These are phyloP conservation scores for Toxonevra muliebris DNA, from an alignment of 2,888 invertebrate genomes.

Conservation along the genomic window DNA sequence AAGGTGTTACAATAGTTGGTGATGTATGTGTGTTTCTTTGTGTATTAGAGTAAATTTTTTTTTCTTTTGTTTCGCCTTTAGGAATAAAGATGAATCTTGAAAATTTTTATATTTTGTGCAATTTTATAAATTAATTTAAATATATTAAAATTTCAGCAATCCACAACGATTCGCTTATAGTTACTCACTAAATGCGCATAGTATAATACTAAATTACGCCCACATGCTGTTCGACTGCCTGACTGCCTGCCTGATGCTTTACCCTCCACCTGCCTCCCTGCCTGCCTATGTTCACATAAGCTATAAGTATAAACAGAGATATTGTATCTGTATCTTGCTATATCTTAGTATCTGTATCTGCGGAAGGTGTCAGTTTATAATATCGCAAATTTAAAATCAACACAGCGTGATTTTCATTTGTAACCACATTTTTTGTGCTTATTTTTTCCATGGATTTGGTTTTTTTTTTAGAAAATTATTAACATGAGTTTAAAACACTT, in stretches of 20 bases:
- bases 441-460: conserved; percentile 2
- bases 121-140: no score
- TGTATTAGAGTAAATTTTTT: neutral
- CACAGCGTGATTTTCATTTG: conserved; percentile 35
- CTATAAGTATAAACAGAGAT: no score
- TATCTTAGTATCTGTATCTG: conserved; percentile 1
- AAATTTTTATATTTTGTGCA: no score
- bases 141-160: no score
- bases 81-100: no score
- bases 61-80: neutral
- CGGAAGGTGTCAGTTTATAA: conserved; percentile 29
- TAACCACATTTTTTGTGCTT: conserved; percentile 20
- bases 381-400: conserved; percentile 27
- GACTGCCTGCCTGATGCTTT: neutral
- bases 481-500: conserved; percentile 65
- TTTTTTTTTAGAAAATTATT: conserved; percentile 54
- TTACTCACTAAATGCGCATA: neutral
- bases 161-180: no score
- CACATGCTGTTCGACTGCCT: neutral
- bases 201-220: neutral
- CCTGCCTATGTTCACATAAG: neutral
- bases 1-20: neutral
- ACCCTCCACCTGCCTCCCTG: neutral
- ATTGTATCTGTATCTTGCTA: neutral
- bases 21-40: neutral